Percentiles rank a stretch among this genome's conserved stretches.
phyloP scores from a whole-genome alignment of 2,797 vertebrate genomes.

The Pagetopsis macropterus region DNA sequence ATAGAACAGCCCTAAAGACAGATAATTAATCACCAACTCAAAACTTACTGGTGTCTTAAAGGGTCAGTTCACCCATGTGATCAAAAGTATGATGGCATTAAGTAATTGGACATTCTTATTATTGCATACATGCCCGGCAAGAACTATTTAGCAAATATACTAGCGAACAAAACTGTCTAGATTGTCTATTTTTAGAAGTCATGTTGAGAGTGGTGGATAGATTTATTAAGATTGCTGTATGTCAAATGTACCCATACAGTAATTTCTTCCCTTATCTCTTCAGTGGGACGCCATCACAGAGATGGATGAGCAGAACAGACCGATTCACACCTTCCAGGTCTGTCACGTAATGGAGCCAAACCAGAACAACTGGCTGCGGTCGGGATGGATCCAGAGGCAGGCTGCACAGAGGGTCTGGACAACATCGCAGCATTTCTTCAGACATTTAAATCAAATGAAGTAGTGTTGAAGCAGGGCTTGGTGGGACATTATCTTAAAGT shows the following conservation, averaged over 20 bases:
- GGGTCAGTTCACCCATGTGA: background rate
- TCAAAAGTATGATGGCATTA: background rate
- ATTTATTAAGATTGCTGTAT: background rate
- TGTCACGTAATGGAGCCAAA: slow-evolving; percentile 99
- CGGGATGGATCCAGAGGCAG: slow-evolving; percentile 95
- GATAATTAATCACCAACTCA: background rate
- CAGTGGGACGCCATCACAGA: slow-evolving; percentile 99
- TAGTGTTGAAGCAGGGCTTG: background rate
- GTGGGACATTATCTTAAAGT: slow-evolving; percentile 22
- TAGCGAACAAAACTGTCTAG: background rate
- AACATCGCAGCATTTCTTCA: slow-evolving; percentile 15
- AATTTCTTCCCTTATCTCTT: slow-evolving; percentile 7
- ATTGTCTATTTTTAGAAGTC: background rate
- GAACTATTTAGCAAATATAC: background rate
- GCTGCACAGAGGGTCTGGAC: slow-evolving; percentile 89
- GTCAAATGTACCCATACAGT: background rate
- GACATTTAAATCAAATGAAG: slow-evolving; percentile 16
- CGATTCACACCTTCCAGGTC: slow-evolving; percentile 98
- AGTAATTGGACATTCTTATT: rapidly evolving
- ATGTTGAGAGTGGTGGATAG: background rate
- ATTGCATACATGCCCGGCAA: background rate
- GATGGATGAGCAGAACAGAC: slow-evolving; percentile 97
- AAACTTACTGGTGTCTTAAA: slow-evolving; percentile 16
- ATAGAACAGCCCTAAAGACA: slow-evolving; percentile 12
- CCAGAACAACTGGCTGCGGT: slow-evolving; percentile 98